Evolutionary conservation across 1,140 invertebrate genomes (phyloP).

Genomic region (Drosophila repletoides): DNA sequence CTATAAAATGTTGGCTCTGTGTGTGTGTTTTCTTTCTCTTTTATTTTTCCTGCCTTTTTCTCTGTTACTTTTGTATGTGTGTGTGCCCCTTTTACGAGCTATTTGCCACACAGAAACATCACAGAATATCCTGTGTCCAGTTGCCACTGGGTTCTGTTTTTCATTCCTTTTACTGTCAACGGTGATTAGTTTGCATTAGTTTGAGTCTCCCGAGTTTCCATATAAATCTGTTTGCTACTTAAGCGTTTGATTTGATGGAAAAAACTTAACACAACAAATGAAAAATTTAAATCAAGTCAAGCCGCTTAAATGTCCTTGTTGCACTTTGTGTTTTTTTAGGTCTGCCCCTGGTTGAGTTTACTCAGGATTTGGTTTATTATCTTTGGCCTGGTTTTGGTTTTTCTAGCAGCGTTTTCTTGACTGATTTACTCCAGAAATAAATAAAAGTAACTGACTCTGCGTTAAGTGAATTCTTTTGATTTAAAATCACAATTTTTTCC

Average conservation of each 20-base stretch:
- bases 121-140: conserved; percentile 42
- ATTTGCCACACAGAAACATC: conserved; percentile 15
- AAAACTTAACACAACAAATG: conserved; percentile 25
- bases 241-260: conserved; percentile 47
- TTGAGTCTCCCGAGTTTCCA: background rate
- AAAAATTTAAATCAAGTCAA: conserved; percentile 70
- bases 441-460: no score
- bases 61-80: no score
- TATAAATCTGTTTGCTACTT: conserved; percentile 7
- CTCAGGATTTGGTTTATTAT: conserved; percentile 23
- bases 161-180: conserved; percentile 57
- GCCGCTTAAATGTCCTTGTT: conserved; percentile 52
- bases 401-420: background rate
- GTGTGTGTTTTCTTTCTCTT: no score
- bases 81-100: conserved; percentile 23
- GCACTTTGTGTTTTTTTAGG: conserved; percentile 50
- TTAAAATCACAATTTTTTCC: no score
- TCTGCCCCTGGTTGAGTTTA: background rate
- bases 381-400: background rate
- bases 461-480: no score
- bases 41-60: no score
- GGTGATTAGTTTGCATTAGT: conserved; percentile 73
- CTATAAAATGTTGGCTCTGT: conserved; percentile 48
- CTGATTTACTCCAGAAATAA: background rate
- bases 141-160: conserved; percentile 18